A percentile compares a stretch with the other conserved stretches of the same genome.
These are phyloP conservation scores for Sycophila texana DNA, from an alignment of 2,888 invertebrate species.

Conservation along the genomic window DNA sequence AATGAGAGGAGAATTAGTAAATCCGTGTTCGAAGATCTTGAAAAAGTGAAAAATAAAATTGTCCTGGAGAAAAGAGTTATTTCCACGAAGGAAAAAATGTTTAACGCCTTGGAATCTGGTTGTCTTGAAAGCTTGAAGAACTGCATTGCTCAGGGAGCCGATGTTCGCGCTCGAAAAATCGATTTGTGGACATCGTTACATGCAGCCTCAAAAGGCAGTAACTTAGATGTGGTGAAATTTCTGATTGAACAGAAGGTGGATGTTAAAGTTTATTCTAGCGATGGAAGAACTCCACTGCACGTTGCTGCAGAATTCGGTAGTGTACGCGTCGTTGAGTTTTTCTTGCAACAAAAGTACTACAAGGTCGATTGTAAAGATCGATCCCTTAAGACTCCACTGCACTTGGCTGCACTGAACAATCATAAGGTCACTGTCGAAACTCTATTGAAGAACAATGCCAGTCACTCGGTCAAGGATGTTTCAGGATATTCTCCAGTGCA, in stretches of 20 bases:
- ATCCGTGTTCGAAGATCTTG: slow-evolving; percentile 10
- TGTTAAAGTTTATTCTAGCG: too few relatives aligned
- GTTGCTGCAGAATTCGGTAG: too few relatives aligned
- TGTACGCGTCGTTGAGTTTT: too few relatives aligned
- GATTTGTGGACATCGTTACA: background rate
- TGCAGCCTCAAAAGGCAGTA: too few relatives aligned
- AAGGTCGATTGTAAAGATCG: too few relatives aligned
- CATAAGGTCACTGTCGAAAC: background rate
- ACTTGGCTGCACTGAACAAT: background rate
- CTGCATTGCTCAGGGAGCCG: slow-evolving; percentile 5
- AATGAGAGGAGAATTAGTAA: slow-evolving; percentile 1
- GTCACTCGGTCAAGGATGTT: slow-evolving; percentile 42
- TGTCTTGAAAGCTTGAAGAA: background rate
- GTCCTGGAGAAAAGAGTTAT: slow-evolving; percentile 33
- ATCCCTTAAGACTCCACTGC: too few relatives aligned
- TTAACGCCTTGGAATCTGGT: slow-evolving; percentile 44
- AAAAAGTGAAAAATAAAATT: slow-evolving; percentile 43
- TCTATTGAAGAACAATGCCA: background rate
- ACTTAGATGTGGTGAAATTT: too few relatives aligned
- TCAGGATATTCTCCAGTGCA: too few relatives aligned
- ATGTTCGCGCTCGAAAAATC: slow-evolving; percentile 26
- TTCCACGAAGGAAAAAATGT: slow-evolving; percentile 48
- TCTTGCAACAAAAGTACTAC: too few relatives aligned
- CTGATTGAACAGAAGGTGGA: too few relatives aligned
- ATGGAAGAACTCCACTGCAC: too few relatives aligned